Evolutionary conservation across 2,797 vertebrate genomes (phyloP).

Genomic region (Alexandromys oeconomus): DNA sequence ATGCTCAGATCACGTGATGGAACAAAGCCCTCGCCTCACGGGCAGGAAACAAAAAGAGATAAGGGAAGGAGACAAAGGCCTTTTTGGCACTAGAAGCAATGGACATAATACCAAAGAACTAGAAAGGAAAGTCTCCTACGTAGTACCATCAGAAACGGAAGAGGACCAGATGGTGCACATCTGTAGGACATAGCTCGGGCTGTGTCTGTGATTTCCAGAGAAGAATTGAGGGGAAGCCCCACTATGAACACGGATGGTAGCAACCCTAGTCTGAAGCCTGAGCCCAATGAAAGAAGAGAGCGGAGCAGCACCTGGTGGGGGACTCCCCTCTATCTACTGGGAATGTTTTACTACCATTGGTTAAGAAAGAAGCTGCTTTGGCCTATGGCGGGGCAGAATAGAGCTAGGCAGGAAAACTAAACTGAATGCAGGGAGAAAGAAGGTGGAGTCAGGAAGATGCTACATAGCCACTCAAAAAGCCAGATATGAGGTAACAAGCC

Average conservation of each 20-base stretch:
- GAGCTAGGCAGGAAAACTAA: too few relatives aligned
- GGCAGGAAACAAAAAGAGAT: neutral
- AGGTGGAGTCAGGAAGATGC: too few relatives aligned
- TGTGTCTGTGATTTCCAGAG: neutral
- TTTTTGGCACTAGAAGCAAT: neutral
- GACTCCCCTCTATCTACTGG: too few relatives aligned
- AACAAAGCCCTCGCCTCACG: neutral
- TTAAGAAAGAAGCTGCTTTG: too few relatives aligned
- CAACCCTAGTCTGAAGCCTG: neutral
- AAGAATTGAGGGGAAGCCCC: neutral
- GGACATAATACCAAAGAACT: neutral
- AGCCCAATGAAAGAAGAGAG: neutral
- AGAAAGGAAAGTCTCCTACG: neutral
- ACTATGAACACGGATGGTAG: too few relatives aligned
- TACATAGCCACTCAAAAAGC: too few relatives aligned
- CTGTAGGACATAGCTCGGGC: neutral
- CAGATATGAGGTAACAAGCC: too few relatives aligned
- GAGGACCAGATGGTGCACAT: neutral
- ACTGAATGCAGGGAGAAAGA: too few relatives aligned
- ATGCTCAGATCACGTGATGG: neutral
- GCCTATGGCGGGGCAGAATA: too few relatives aligned
- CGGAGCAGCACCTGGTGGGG: too few relatives aligned
- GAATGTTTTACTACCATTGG: too few relatives aligned
- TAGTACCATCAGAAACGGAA: neutral
- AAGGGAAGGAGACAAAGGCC: neutral